phyloP scores from a whole-genome alignment of 1,140 invertebrate species.

The Dolichoris vasculosae region DNA sequence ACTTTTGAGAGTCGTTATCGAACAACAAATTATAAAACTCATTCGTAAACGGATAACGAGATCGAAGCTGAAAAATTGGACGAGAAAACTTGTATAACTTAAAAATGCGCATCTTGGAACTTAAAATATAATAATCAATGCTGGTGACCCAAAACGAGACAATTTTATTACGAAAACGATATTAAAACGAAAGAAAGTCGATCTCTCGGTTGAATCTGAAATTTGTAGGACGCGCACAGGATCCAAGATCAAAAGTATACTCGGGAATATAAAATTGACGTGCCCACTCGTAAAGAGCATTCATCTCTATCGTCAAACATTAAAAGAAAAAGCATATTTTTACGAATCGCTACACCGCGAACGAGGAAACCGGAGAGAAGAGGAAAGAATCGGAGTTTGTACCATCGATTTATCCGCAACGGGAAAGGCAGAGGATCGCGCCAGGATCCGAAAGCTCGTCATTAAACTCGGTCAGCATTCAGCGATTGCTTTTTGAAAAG shows the following conservation, averaged over 20 bases:
- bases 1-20: too few relatives aligned
- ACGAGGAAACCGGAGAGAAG: not conserved
- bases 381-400: not conserved
- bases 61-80: too few relatives aligned
- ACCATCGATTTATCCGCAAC: slow-evolving; percentile 29
- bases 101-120: too few relatives aligned
- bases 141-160: not conserved
- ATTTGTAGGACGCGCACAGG: not conserved
- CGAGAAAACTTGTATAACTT: too few relatives aligned
- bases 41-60: too few relatives aligned
- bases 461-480: slow-evolving; percentile 30
- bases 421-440: too few relatives aligned
- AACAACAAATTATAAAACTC: too few relatives aligned
- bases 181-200: not conserved
- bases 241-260: not conserved
- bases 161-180: not conserved
- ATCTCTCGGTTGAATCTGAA: not conserved
- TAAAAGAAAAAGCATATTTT: not conserved
- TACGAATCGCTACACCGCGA: not conserved
- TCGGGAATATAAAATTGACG: not conserved
- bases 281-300: not conserved
- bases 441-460: not conserved
- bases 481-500: not conserved
- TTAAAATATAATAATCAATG: not conserved
- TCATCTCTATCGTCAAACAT: not conserved